A percentile compares a stretch with the other conserved stretches of the same genome.
Evolutionary conservation across 1,140 invertebrate genomes (phyloP).

Genomic region (Manduca sexta): DNA sequence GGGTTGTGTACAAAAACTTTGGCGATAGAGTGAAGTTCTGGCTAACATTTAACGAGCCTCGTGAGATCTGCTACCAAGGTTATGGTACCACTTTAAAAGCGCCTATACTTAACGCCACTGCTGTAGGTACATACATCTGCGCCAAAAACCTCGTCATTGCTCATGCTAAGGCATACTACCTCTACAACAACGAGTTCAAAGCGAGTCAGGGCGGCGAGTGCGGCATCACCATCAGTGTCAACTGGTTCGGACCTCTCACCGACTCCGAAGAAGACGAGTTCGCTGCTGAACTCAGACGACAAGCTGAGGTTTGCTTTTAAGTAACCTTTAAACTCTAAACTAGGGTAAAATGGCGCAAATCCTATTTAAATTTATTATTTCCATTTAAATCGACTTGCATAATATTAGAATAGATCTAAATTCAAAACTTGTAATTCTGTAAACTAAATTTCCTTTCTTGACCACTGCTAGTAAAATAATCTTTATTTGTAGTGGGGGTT

Average conservation of each 20-base stretch:
- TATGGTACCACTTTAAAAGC: slow-evolving; percentile 45
- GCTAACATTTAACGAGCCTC: slow-evolving; percentile 72
- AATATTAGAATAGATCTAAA: background rate
- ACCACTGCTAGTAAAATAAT: no score
- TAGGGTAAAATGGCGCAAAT: background rate
- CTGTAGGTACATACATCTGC: slow-evolving; percentile 67
- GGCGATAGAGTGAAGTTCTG: slow-evolving; percentile 68
- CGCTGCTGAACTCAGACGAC: slow-evolving; percentile 59
- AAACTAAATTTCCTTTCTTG: background rate
- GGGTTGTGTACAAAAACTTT: slow-evolving; percentile 63
- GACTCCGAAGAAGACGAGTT: slow-evolving; percentile 63
- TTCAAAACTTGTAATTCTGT: background rate
- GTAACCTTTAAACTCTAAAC: background rate
- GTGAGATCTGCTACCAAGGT: slow-evolving; percentile 46
- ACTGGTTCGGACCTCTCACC: slow-evolving; percentile 71
- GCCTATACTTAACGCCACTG: slow-evolving; percentile 35
- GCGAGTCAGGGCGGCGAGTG: slow-evolving; percentile 52
- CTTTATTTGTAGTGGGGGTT: slow-evolving; percentile 67
- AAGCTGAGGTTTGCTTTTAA: slow-evolving; percentile 26
- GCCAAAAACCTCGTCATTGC: slow-evolving; percentile 72
- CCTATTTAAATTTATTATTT: background rate
- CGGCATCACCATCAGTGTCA: slow-evolving; percentile 73
- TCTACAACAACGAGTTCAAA: slow-evolving; percentile 51
- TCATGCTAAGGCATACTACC: slow-evolving; percentile 72
- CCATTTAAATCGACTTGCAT: background rate